These are phyloP conservation scores for Pterostichus madidus DNA, from an alignment of 2,888 invertebrate species.

Conservation along the genomic window DNA sequence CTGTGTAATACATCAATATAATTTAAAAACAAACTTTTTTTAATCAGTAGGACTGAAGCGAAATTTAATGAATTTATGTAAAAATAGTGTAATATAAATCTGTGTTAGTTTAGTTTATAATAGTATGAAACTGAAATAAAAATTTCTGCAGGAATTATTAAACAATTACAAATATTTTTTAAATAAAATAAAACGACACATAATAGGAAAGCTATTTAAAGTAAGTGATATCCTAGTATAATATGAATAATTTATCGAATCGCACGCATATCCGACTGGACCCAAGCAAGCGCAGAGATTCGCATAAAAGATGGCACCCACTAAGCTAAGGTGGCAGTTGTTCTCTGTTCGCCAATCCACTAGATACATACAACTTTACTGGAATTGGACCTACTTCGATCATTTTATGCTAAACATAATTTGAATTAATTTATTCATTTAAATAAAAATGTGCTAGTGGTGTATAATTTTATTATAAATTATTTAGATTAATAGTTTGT, in stretches of 20 bases:
- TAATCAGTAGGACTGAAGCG: no score
- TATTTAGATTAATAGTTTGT: neutral
- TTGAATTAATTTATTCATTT: neutral
- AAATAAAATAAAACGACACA: neutral
- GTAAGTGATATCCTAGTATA: slow-evolving; percentile 37
- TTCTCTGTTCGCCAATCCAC: slow-evolving; percentile 17
- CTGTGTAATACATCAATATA: no score
- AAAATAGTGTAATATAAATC: no score
- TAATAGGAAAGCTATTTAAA: slow-evolving; percentile 4
- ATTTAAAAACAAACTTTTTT: no score
- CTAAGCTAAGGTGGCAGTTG: slow-evolving; percentile 41
- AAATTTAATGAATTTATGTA: no score
- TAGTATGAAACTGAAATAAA: no score
- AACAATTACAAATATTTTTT: no score
- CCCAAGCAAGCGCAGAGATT: slow-evolving; percentile 27
- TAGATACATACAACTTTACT: neutral
- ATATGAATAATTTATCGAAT: slow-evolving; percentile 6
- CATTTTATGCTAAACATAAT: no score
- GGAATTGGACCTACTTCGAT: neutral
- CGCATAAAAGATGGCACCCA: slow-evolving; percentile 62
- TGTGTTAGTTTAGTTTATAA: no score
- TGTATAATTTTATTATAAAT: slow-evolving; percentile 18
- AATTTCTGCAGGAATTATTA: no score
- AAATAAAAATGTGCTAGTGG: slow-evolving; percentile 30
- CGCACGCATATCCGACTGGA: slow-evolving; percentile 18